These are phyloP conservation scores for Phenacoccus solenopsis DNA, from an alignment of 1,140 invertebrate genomes.

Conservation along the genomic window DNA sequence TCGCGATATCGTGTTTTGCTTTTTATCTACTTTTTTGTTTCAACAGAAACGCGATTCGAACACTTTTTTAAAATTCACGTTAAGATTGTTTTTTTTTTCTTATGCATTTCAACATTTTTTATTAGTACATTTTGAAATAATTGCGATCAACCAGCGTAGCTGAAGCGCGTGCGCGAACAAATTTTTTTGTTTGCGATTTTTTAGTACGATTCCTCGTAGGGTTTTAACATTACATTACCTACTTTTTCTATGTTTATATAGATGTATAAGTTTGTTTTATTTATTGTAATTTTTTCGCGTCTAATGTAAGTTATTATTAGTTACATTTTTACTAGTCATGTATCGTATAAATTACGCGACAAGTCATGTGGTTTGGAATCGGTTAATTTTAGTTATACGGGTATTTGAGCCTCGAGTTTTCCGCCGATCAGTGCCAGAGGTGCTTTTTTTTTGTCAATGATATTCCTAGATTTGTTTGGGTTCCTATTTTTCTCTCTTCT, in stretches of 20 bases:
- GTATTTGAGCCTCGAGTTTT: neutral
- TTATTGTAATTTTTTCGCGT: neutral
- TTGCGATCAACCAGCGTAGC: no score
- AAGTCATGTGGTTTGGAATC: neutral
- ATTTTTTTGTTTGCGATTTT: no score
- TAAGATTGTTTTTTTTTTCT: neutral
- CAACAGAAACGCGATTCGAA: neutral
- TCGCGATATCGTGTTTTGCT: neutral
- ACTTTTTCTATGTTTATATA: neutral
- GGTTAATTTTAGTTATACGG: neutral
- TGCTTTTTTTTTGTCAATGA: no score
- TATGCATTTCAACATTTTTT: neutral
- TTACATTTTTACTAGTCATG: neutral
- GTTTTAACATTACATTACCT: neutral
- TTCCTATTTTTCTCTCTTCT: no score
- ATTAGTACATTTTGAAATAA: neutral
- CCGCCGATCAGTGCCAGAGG: no score
- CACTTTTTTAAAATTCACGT: neutral
- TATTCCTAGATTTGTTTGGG: no score
- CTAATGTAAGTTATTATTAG: neutral
- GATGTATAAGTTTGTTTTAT: neutral
- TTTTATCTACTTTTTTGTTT: neutral
- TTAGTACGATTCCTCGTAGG: neutral
- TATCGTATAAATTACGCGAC: no score
- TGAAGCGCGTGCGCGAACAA: neutral